phyloP scores from a whole-genome alignment of 2,113 vertebrate genomes.

The Pseudonaja textilis region DNA sequence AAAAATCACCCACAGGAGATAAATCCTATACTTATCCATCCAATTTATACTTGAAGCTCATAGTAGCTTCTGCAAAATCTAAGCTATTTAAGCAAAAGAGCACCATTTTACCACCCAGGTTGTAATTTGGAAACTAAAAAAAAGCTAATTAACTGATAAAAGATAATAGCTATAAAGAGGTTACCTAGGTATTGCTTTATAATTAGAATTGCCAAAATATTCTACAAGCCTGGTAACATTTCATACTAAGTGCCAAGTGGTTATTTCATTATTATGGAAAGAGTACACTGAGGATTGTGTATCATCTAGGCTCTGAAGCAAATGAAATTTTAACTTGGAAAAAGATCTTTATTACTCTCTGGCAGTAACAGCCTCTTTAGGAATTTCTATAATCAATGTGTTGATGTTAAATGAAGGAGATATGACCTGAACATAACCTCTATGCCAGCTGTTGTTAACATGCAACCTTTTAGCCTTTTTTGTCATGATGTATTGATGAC shows the following conservation, averaged over 20 bases:
- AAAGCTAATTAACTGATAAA: not conserved
- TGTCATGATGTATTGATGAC: not conserved
- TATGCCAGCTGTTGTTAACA: not conserved
- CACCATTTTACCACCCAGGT: not conserved
- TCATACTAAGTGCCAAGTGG: not conserved
- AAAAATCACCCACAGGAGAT: not conserved
- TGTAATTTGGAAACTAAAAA: not conserved
- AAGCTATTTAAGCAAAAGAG: not conserved
- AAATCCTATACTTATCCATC: not conserved
- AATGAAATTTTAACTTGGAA: not conserved
- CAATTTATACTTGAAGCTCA: not conserved
- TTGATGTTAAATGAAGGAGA: not conserved
- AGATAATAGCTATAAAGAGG: not conserved
- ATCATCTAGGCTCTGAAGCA: not conserved
- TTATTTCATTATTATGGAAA: not conserved
- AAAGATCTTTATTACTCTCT: not conserved
- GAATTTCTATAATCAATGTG: not conserved
- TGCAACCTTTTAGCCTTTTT: conserved; percentile 3
- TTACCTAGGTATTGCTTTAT: not conserved
- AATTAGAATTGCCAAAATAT: not conserved
- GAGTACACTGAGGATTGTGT: not conserved
- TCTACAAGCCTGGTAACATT: not conserved
- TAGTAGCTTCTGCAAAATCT: not conserved
- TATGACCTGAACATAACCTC: not conserved
- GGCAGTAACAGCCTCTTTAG: not conserved